Base-by-base conservation (phyloP, 2,888 invertebrate species). In the Dryadula phaetusa region DNA sequence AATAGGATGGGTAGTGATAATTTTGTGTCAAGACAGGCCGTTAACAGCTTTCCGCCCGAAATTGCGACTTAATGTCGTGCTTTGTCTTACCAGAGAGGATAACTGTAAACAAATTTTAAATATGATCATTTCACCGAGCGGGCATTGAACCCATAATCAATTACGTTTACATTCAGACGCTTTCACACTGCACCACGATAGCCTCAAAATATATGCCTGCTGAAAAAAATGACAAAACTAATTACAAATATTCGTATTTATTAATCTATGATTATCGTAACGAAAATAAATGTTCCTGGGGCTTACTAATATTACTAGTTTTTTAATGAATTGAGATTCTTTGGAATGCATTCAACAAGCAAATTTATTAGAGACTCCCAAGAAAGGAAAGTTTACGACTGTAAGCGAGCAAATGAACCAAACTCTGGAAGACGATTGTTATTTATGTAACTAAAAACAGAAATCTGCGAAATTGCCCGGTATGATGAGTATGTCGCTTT, bases 391-490 rank as follows among this genome's bases (percentile, higher is more conserved):
- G 42, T 69, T 70, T 70, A 70, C 64, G 69, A 70, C 47, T 40
- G 25, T 22, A 42, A 54, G 42, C 47, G 49, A 47, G 28, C 56
- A 62, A 54, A 54, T 66, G 47, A 34, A 53, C 60, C 25, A 22
- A n/a, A 49, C 49, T 56, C 46, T 49, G 40, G 52, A 60, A 53
- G 63, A 63, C 47, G 47, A 46, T 54, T 54, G 63, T 56, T 70
- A 47, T 70, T 68, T 68, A 68, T 61, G 62, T 63, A 40, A 56
- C 61, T 42, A 56, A 56, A 61, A 73, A 66, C 64, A 69, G 70
- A 70, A 71, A 70, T 72, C 70, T 72, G 70, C 66, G 66, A 74
- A 49, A 74, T 70, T 67, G 61, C 64, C 22, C 54, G 37, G 22
- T 20, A 14, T 37, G 54, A 25, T 42, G 60, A 58, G 56, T 34